These are phyloP conservation scores for Charadrius vociferus DNA, from an alignment of 2,113 vertebrate genomes.

Conservation along the genomic window DNA sequence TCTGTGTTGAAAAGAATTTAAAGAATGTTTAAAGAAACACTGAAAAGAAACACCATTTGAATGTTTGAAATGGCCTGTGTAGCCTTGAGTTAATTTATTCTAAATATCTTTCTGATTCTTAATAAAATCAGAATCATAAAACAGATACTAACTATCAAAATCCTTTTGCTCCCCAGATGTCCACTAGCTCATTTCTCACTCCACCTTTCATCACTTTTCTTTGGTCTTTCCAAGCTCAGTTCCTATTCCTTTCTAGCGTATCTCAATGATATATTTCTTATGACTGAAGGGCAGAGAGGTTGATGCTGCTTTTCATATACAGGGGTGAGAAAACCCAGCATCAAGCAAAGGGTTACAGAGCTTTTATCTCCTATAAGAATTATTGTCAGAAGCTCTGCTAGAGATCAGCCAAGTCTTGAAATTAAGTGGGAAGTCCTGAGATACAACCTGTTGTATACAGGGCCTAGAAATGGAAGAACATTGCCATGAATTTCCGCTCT, in stretches of 20 bases:
- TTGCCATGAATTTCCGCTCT: neutral
- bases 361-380: neutral
- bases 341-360: neutral
- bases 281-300: neutral
- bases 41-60: neutral
- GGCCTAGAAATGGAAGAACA: neutral
- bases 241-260: neutral
- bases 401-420: neutral
- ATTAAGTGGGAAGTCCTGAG: neutral
- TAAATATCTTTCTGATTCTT: neutral
- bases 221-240: neutral
- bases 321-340: fast-evolving
- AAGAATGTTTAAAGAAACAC: neutral
- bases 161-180: neutral
- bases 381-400: neutral
- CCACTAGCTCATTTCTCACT: neutral
- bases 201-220: neutral
- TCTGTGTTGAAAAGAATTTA: neutral
- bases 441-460: neutral
- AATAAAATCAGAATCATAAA: neutral
- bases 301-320: neutral
- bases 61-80: neutral
- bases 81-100: neutral
- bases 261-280: neutral
- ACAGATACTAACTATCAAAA: neutral